Conservation (phyloP, 2,888 invertebrate genomes). For the Melanostoma mellinum region DNA sequence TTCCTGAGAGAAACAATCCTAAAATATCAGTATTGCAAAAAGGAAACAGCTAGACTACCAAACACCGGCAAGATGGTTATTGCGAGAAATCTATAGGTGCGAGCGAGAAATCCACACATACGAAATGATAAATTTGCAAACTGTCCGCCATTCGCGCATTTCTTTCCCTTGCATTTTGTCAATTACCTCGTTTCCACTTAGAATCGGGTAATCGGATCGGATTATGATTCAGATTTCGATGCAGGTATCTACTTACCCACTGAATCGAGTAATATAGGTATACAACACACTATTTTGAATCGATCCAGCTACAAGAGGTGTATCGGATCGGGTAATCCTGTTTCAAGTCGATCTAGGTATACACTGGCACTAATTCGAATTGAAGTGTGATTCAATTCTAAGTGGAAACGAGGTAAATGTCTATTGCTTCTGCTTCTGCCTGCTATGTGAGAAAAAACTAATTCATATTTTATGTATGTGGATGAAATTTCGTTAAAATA, state of each 20-base stretch:
- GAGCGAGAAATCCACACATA: constrained; percentile 35
- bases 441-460: constrained; percentile 29
- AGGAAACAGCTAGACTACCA: neutral
- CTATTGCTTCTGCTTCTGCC: constrained; percentile 20
- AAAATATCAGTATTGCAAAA: neutral
- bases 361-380: too few species aligned
- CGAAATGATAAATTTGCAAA: constrained; percentile 48
- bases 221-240: too few species aligned
- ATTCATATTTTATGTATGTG: neutral
- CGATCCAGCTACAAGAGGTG: too few species aligned
- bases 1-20: neutral
- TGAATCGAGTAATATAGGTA: too few species aligned
- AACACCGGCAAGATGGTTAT: constrained; percentile 45
- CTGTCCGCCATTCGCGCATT: constrained; percentile 68
- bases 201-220: too few species aligned
- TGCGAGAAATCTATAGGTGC: constrained; percentile 10
- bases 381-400: too few species aligned
- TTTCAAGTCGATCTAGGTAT: too few species aligned
- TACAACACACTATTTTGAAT: too few species aligned
- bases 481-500: neutral
- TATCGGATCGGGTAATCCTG: too few species aligned
- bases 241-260: too few species aligned
- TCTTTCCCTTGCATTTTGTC: constrained; percentile 46
- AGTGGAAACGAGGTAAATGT: too few species aligned
- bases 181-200: too few species aligned